These are phyloP conservation scores for Sycophaga agraensis DNA, from an alignment of 1,140 invertebrate species.

Conservation along the genomic window DNA sequence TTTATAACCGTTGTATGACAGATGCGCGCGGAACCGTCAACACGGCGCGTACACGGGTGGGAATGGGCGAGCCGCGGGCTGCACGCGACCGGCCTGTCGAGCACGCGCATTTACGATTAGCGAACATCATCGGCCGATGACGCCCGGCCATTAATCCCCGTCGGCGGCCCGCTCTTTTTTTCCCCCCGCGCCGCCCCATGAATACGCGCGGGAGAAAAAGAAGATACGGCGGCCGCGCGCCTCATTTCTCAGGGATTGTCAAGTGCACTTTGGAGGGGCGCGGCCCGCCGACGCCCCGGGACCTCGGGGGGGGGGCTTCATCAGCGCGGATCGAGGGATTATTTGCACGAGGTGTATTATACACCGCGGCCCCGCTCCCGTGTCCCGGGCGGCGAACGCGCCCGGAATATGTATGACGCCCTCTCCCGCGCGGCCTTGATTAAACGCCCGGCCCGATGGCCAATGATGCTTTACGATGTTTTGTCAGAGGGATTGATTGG, in stretches of 20 bases:
- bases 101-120: conserved; percentile 17
- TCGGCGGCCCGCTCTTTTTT: not conserved
- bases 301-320: conserved; percentile 44
- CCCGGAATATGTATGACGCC: too few relatives aligned
- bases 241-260: conserved; percentile 58
- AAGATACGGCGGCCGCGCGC: conserved; percentile 31
- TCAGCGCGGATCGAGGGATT: conserved; percentile 59
- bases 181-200: too few relatives aligned
- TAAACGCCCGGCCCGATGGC: conserved; percentile 28
- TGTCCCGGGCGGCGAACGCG: too few relatives aligned
- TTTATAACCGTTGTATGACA: conserved; percentile 27
- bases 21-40: conserved; percentile 5
- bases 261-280: conserved; percentile 39
- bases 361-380: conserved; percentile 39
- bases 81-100: not conserved
- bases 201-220: too few relatives aligned
- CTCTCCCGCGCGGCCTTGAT: conserved; percentile 36
- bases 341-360: conserved; percentile 58
- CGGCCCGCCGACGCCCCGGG: not conserved
- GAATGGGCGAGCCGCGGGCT: not conserved
- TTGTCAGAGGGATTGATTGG: conserved; percentile 7
- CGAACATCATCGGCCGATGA: conserved; percentile 25
- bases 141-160: conserved; percentile 21
- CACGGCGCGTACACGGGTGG: not conserved
- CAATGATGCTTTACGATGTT: conserved; percentile 3